Base-by-base conservation (phyloP, 2,797 vertebrate species). In the Lagocephalus sceleratus region DNA sequence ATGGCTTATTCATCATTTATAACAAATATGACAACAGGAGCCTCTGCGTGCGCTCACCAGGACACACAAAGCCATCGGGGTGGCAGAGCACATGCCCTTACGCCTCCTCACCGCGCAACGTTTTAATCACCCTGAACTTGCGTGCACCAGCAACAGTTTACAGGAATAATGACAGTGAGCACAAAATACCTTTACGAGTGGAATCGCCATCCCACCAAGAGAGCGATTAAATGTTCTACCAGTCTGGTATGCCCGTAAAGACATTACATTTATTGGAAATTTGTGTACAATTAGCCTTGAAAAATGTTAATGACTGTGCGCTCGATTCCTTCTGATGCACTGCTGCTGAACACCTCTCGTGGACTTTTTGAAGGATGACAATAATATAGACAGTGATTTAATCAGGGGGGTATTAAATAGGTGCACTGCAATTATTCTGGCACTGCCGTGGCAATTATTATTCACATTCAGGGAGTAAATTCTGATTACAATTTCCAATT, bases 11-110 rank as follows among this genome's bases (percentile, higher is more conserved):
- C 12, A 14, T 14, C 32, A 35, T 10, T 29, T 29, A 29, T 29
- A 2, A 10, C 26, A 29, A 9, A 11, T 29, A 29, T 29, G 8
- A 29, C 26, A 29, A 9, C 5, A 9, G 15, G 10, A 39, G 38
- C 3, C 5, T 9, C 38, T 20, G 20, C 25, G 35, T 48, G 15
- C 43, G 29, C 54, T 52, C 19, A 17, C 55, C 67, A 66, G 25
- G 51, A 56, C 58, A 49, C 54, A 61, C 46, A 54, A 20, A 54
- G 10, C 44, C 26, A n/a, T 43, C 52, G 46, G 38, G 38, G 38
- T 17, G 53, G 47, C 47, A 43, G 43, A 49, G 62, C 44, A 41
- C 42, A 44, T 29, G 10, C 12, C 16, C 42, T 62, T 62, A 63
- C 17, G 38, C 57, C 63, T 53, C 3, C 26, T 20, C 25, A 47